Conservation (phyloP, 2,888 invertebrate species). For the Orchestes rusci region DNA sequence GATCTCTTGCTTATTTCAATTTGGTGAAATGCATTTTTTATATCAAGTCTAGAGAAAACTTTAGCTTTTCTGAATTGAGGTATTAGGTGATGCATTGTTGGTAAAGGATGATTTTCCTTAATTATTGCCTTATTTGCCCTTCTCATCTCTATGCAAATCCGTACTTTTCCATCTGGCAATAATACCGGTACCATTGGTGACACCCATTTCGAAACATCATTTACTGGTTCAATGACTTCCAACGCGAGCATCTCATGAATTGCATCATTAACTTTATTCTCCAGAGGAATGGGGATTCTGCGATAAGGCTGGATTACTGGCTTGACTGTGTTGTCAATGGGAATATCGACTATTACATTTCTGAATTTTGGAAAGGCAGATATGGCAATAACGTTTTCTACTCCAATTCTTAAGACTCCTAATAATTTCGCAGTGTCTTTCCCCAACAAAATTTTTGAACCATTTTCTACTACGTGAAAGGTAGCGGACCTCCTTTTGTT, state of each 20-base stretch:
- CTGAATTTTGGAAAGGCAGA: conserved; percentile 31
- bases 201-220: conserved; percentile 32
- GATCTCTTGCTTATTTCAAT: conserved; percentile 17
- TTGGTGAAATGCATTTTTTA: conserved; percentile 18
- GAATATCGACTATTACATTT: conserved; percentile 27
- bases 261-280: conserved; percentile 28
- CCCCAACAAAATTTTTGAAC: conserved; percentile 16
- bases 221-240: conserved; percentile 10
- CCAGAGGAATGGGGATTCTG: conserved; percentile 30
- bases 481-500: conserved; percentile 13
- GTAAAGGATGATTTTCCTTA: conserved; percentile 29
- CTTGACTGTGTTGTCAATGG: conserved; percentile 29
- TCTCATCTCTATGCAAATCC: conserved; percentile 37
- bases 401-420: conserved; percentile 26
- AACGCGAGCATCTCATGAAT: conserved; percentile 25
- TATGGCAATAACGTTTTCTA: conserved; percentile 3
- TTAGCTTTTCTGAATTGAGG: conserved; percentile 14
- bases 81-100: conserved; percentile 19
- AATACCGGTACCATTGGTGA: conserved; percentile 7
- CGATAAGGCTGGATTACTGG: conserved; percentile 31
- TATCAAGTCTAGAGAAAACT: conserved; percentile 17
- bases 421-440: conserved; percentile 21
- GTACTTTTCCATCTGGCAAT: conserved; percentile 25
- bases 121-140: conserved; percentile 33
- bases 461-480: conserved; percentile 24